These are phyloP conservation scores for Gasterosteus aculeatus DNA, from an alignment of 2,113 vertebrate genomes.

Conservation along the genomic window DNA sequence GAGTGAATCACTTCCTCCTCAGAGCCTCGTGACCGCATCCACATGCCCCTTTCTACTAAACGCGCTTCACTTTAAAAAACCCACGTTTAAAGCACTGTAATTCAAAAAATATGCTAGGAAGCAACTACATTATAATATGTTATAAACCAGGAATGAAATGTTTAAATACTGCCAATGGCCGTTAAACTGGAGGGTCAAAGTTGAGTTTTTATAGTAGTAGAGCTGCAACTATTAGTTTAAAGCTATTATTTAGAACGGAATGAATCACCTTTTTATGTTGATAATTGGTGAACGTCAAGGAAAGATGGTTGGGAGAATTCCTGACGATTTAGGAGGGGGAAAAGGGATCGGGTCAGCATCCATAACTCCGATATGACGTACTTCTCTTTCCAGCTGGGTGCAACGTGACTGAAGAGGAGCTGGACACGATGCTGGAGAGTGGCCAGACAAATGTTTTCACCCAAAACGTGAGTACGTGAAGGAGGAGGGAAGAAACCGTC, in stretches of 20 bases:
- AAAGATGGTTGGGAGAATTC: too few relatives aligned
- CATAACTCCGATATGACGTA: background rate
- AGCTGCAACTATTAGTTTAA: background rate
- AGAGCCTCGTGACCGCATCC: background rate
- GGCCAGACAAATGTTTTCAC: conserved; percentile 91
- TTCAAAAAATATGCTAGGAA: too few relatives aligned
- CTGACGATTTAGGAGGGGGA: too few relatives aligned
- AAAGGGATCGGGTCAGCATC: background rate
- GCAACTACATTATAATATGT: too few relatives aligned
- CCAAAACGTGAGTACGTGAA: conserved; percentile 85
- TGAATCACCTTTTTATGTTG: background rate
- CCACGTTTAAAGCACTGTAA: too few relatives aligned
- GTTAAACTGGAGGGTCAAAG: background rate
- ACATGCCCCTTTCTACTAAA: background rate
- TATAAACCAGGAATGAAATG: background rate
- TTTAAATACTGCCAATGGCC: background rate
- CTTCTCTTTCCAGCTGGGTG: conserved; percentile 77
- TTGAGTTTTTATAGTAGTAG: background rate
- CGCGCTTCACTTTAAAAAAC: background rate
- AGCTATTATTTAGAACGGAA: background rate
- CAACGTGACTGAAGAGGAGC: conserved; percentile 84
- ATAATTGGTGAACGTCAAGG: background rate
- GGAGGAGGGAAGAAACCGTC: background rate
- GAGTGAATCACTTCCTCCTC: background rate
- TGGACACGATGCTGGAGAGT: conserved; percentile 90